Base-by-base conservation (phyloP, 1,140 invertebrate genomes). In the Drosophila paulistorum region DNA sequence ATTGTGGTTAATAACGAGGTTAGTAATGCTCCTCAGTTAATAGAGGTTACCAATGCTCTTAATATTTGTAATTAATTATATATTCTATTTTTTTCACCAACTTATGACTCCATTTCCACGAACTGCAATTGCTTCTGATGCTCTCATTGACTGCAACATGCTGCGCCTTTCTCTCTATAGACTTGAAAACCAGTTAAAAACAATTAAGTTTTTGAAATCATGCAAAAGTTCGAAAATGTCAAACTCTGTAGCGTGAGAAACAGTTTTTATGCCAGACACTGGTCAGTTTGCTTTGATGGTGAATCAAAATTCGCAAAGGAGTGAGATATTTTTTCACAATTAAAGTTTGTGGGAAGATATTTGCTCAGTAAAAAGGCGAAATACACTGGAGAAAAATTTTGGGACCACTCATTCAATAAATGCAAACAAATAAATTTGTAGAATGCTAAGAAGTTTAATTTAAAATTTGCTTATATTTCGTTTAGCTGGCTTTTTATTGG, bases 191-290 rank as follows among this genome's bases (percentile, higher is more conserved):
- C 77, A 89, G 84, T 89, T 89, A 89, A 89, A 61, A 90, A 79
- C 84, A 91, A 89, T 91, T 91, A 91, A 91, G 76, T 82, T 85
- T 91, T 81, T 71, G 74, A 91, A 91, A 91, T 91, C 90, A 91
- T 91, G 90, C 90, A 91, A 91, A 91, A 86, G 90, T 91, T 91
- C 90, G 90, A 89, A 85, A 79, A 90, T 89, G 90, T 91, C 90
- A 91, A 85, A 91, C 82, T 87, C 77, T 81, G 66, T 74, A 91
- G 90, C 90, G 90, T 91, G 90, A 91, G 90, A 91, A 91, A 85
- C 75, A 80, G 87, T 84, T 89, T 74, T 81, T 81, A 74, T 84
- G 66, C 14, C 45, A 51, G 33, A 33, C 57, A 30, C 6, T 30
- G 30, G 30, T 30, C 57, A 59, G 33, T 59, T 59, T n/a, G 45